phyloP scores from a whole-genome alignment of 2,888 invertebrate species.

The Enoplolaimus lenunculus region DNA sequence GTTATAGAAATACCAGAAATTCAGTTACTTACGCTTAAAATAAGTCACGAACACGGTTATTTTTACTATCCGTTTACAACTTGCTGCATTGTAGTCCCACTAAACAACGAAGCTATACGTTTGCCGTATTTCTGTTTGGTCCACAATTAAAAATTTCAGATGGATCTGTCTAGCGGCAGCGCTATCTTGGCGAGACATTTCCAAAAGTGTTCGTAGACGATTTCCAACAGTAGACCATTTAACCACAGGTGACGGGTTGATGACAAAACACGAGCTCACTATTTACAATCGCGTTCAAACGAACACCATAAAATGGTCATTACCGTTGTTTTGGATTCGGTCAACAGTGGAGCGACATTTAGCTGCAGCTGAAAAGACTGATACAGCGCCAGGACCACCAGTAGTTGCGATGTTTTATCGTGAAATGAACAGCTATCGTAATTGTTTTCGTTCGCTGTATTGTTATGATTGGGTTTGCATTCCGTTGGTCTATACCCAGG shows the following conservation, averaged over 20 bases:
- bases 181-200: slow-evolving; percentile 27
- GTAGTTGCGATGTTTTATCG: background rate
- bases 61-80: too few relatives aligned
- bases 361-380: background rate
- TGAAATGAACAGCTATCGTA: slow-evolving; percentile 14
- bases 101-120: too few relatives aligned
- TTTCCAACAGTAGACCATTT: slow-evolving; percentile 43
- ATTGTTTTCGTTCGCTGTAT: too few relatives aligned
- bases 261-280: slow-evolving; percentile 42
- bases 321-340: slow-evolving; percentile 32
- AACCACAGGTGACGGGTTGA: slow-evolving; percentile 42
- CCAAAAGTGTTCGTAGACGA: slow-evolving; percentile 30
- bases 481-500: too few relatives aligned
- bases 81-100: too few relatives aligned
- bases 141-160: too few relatives aligned
- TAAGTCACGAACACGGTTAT: too few relatives aligned
- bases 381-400: background rate
- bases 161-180: slow-evolving; percentile 25
- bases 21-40: too few relatives aligned
- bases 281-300: slow-evolving; percentile 38
- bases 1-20: too few relatives aligned
- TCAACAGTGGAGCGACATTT: slow-evolving; percentile 22
- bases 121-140: too few relatives aligned
- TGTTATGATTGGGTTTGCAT: slow-evolving; percentile 43
- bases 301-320: slow-evolving; percentile 34